These are phyloP conservation scores for Siniperca undulata DNA, from an alignment of 2,797 vertebrate species.

Conservation along the genomic window DNA sequence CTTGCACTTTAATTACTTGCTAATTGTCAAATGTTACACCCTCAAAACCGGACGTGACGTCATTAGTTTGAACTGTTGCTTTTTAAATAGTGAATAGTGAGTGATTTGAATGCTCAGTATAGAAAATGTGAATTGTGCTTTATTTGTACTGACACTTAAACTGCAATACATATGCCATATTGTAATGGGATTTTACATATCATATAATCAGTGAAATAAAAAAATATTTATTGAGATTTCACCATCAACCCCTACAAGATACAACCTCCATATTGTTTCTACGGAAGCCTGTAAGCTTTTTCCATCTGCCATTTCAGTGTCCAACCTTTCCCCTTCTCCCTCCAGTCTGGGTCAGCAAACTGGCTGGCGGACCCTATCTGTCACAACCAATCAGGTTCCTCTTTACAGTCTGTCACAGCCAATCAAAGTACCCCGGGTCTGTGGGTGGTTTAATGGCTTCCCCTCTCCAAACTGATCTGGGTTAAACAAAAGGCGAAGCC, in stretches of 20 bases:
- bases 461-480: constrained; percentile 64
- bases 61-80: too few relatives aligned
- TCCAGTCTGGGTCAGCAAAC: constrained; percentile 69
- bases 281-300: constrained; percentile 9
- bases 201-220: not conserved
- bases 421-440: constrained; percentile 53
- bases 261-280: constrained; percentile 31
- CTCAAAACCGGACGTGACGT: not conserved
- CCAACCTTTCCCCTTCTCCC: constrained; percentile 19
- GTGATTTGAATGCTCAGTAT: too few relatives aligned
- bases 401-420: constrained; percentile 70
- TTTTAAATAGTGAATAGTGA: not conserved
- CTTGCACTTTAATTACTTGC: not conserved
- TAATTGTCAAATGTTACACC: not conserved
- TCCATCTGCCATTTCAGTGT: constrained; percentile 39
- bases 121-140: not conserved
- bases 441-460: constrained; percentile 57
- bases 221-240: not conserved
- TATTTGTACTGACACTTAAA: not conserved
- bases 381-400: constrained; percentile 72
- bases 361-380: constrained; percentile 60
- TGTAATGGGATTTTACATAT: not conserved
- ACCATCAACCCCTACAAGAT: too few relatives aligned
- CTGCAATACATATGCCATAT: not conserved
- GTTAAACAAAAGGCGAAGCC: constrained; percentile 67